phyloP scores from a whole-genome alignment of 2,888 invertebrate genomes.

The Agrilus biguttatus region DNA sequence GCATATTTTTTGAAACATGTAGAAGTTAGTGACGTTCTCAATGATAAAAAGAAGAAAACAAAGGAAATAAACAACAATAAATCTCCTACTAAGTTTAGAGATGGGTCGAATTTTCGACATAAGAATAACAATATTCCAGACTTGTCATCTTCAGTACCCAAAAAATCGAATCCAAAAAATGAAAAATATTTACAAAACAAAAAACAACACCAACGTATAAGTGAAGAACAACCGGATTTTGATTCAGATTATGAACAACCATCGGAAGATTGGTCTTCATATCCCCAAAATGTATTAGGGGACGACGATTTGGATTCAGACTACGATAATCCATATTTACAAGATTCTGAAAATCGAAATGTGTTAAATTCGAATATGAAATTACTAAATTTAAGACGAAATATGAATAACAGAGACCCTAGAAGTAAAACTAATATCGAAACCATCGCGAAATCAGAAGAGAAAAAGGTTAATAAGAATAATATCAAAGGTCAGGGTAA shows the following conservation, averaged over 20 bases:
- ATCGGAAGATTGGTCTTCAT: slow-evolving; percentile 8
- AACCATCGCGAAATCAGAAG: neutral
- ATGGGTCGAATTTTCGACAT: slow-evolving; percentile 23
- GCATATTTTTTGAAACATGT: slow-evolving; percentile 23
- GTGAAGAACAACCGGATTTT: slow-evolving; percentile 12
- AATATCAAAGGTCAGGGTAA: slow-evolving; percentile 1
- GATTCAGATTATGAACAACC: slow-evolving; percentile 15
- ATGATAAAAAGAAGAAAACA: neutral
- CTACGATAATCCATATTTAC: slow-evolving; percentile 8
- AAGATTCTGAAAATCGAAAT: slow-evolving; percentile 14
- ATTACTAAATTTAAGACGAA: slow-evolving; percentile 9
- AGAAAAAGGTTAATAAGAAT: slow-evolving; percentile 2
- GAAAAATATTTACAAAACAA: neutral
- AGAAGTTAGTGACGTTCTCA: slow-evolving; percentile 10
- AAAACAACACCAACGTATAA: too few species aligned
- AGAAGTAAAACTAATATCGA: slow-evolving; percentile 19
- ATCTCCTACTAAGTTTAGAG: slow-evolving; percentile 9
- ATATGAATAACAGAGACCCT: slow-evolving; percentile 20
- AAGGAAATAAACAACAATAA: neutral
- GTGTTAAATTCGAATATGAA: slow-evolving; percentile 15
- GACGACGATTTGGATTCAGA: slow-evolving; percentile 14
- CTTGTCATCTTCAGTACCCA: too few species aligned
- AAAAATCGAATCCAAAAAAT: neutral
- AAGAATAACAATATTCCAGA: slow-evolving; percentile 12
- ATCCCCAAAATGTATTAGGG: neutral